A percentile compares a stretch with the other conserved stretches of the same genome.
These are phyloP conservation scores for Euleptes europaea DNA, from an alignment of 2,113 vertebrate species.

Conservation along the genomic window DNA sequence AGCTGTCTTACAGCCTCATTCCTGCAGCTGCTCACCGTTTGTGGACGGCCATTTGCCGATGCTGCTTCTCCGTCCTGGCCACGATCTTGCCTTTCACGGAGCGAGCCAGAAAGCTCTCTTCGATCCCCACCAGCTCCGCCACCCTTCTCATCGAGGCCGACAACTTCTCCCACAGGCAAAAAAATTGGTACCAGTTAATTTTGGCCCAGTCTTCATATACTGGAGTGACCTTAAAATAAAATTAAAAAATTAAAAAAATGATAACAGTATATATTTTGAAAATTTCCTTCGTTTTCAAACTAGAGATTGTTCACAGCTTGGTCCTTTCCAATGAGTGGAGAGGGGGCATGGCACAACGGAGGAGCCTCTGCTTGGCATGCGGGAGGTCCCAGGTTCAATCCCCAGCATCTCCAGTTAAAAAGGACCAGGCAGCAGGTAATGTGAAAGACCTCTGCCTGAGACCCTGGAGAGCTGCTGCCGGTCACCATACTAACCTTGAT, in stretches of 20 bases:
- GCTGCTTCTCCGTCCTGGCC: conserved; percentile 92
- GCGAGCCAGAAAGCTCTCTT: conserved; percentile 92
- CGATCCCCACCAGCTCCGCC: conserved; percentile 94
- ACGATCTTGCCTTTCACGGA: conserved; percentile 89
- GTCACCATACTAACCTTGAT: too few species aligned
- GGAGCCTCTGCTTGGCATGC: too few species aligned
- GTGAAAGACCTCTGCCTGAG: too few species aligned
- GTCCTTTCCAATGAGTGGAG: background rate
- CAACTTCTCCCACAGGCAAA: conserved; percentile 94
- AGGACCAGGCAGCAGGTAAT: too few species aligned
- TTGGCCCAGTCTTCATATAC: conserved; percentile 94
- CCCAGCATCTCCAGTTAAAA: too few species aligned
- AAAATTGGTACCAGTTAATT: conserved; percentile 98
- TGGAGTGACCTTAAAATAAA: conserved; percentile 85
- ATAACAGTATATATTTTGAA: background rate
- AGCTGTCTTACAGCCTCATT: background rate
- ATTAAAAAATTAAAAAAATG: conserved; percentile 10
- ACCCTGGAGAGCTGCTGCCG: too few species aligned
- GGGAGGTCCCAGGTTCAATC: too few species aligned
- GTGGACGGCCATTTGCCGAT: conserved; percentile 93
- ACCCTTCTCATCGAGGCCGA: conserved; percentile 93
- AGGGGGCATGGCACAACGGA: too few species aligned
- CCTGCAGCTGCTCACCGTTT: conserved; percentile 79
- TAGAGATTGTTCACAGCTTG: background rate
- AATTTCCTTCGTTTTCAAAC: background rate